phyloP scores from a whole-genome alignment of 2,888 invertebrate genomes.

The Lapara coniferarum region DNA sequence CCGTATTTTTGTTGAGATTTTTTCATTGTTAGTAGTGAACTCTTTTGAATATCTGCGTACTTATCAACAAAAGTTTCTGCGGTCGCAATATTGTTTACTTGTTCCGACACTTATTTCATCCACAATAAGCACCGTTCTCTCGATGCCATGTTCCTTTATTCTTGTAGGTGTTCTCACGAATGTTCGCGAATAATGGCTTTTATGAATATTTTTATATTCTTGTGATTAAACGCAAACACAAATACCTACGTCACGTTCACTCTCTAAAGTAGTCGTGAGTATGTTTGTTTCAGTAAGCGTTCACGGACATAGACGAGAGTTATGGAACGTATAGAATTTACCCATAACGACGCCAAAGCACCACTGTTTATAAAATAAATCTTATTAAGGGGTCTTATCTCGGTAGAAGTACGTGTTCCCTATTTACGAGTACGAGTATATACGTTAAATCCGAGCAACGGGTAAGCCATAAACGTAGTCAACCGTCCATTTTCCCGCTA shows the following conservation, averaged over 20 bases:
- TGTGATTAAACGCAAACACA: slow-evolving; percentile 21
- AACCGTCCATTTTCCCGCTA: slow-evolving; percentile 82
- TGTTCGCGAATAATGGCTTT: slow-evolving; percentile 26
- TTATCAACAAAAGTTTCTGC: slow-evolving; percentile 32
- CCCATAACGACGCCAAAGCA: slow-evolving; percentile 52
- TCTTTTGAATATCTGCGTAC: slow-evolving; percentile 35
- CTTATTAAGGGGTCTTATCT: slow-evolving; percentile 72
- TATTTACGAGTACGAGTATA: slow-evolving; percentile 72
- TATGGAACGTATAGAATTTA: slow-evolving; percentile 48
- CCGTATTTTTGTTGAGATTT: slow-evolving; percentile 70
- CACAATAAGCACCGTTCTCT: slow-evolving; percentile 36
- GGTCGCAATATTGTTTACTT: slow-evolving; percentile 20
- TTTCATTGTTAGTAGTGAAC: slow-evolving; percentile 46
- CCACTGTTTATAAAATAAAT: slow-evolving; percentile 68
- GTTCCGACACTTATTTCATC: slow-evolving; percentile 27
- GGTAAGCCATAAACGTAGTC: slow-evolving; percentile 81
- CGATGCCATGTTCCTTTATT: slow-evolving; percentile 32
- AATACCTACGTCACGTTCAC: neutral
- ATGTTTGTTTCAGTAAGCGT: slow-evolving; percentile 7
- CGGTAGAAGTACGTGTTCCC: slow-evolving; percentile 59
- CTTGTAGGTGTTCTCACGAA: slow-evolving; percentile 39
- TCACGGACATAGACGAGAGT: slow-evolving; percentile 4
- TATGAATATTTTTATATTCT: slow-evolving; percentile 23
- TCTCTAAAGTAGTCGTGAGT: slow-evolving; percentile 23
- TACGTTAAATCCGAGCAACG: slow-evolving; percentile 71